Conservation (phyloP, 2,797 vertebrate genomes). For the Siniperca undulata region DNA sequence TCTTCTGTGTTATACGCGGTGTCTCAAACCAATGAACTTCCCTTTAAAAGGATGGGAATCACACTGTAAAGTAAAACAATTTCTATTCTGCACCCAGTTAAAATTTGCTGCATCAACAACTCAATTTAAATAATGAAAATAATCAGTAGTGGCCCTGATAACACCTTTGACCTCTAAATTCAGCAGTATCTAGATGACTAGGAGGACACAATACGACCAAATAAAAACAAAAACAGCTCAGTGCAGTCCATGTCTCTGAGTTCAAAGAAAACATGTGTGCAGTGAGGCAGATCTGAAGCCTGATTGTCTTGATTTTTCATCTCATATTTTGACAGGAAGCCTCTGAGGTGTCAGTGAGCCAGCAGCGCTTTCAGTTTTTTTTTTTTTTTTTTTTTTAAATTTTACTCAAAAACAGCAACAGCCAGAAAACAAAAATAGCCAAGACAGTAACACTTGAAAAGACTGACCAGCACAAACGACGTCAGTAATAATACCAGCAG, state of each 20-base stretch:
- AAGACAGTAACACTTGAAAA: constrained; percentile 10
- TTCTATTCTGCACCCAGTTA: not conserved
- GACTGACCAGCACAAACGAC: constrained; percentile 2
- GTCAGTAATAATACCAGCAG: constrained; percentile 15
- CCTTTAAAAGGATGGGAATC: not conserved
- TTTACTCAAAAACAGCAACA: constrained; percentile 5
- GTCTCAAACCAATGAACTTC: not conserved
- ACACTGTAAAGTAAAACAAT: not conserved
- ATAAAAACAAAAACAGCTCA: not conserved
- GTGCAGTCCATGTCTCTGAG: not conserved
- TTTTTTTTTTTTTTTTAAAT: not conserved
- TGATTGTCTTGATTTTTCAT: constrained; percentile 10
- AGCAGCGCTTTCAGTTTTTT: constrained; percentile 5
- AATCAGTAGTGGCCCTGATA: no score
- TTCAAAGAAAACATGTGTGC: constrained; percentile 1
- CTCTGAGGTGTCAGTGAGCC: constrained; percentile 6
- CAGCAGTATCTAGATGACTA: not conserved
- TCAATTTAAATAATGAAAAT: not conserved
- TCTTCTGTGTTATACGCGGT: not conserved
- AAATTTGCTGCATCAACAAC: not conserved
- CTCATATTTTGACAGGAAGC: not conserved
- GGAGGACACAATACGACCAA: not conserved
- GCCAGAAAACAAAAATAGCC: constrained; percentile 46
- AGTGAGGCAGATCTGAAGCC: not conserved
- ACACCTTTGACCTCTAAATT: not conserved